phyloP scores from a whole-genome alignment of 2,113 vertebrate species.

The Catharus fuscescens region DNA sequence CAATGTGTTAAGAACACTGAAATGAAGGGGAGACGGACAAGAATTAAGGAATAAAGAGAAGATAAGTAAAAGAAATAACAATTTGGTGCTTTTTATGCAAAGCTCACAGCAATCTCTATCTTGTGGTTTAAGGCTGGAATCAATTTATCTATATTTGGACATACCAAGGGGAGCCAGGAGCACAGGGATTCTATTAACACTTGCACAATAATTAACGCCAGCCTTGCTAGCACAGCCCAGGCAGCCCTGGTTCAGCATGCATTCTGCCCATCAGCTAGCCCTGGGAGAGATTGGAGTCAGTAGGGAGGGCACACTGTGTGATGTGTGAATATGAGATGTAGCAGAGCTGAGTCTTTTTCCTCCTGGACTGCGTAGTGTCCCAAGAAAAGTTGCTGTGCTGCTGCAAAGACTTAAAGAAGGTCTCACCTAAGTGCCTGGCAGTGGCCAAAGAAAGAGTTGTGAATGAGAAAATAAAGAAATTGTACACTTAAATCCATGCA shows the following conservation, averaged over 20 bases:
- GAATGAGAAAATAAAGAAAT: neutral
- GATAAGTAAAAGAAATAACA: constrained; percentile 33
- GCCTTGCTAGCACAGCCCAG: neutral
- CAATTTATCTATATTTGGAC: constrained; percentile 41
- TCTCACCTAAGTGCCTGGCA: neutral
- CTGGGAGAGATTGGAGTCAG: neutral
- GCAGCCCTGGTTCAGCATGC: neutral
- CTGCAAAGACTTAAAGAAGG: neutral
- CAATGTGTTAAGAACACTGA: neutral
- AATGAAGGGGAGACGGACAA: neutral
- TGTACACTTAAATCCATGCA: rapidly evolving
- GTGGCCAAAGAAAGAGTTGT: neutral
- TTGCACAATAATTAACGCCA: constrained; percentile 17
- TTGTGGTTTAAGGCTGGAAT: constrained; percentile 33
- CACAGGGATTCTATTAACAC: neutral
- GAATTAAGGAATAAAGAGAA: neutral
- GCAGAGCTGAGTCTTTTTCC: neutral
- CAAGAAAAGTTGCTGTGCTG: neutral
- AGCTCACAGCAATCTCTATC: constrained; percentile 6
- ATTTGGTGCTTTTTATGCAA: constrained; percentile 21
- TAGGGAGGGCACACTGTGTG: neutral
- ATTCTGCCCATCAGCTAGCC: neutral
- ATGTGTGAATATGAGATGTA: rapidly evolving
- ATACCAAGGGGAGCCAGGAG: neutral
- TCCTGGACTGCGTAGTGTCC: neutral